Evolutionary conservation across 2,797 vertebrate genomes (phyloP).

Genomic region (Anabas testudineus): DNA sequence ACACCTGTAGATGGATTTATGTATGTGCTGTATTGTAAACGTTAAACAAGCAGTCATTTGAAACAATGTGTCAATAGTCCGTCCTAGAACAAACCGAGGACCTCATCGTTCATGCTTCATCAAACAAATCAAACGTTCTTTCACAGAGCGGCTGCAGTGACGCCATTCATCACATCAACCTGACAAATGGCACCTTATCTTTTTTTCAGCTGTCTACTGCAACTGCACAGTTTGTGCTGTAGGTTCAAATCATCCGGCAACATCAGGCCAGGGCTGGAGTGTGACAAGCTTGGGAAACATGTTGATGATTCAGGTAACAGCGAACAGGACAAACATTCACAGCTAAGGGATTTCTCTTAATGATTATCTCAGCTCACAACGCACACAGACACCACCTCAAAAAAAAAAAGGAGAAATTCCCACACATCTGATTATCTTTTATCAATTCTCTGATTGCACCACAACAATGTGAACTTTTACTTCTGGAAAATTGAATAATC

Average conservation of each 20-base stretch:
- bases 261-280: not conserved
- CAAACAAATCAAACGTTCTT: slow-evolving; percentile 30
- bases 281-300: slow-evolving; percentile 39
- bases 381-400: not conserved
- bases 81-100: slow-evolving; percentile 6
- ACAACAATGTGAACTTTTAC: not conserved
- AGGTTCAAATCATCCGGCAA: slow-evolving; percentile 11
- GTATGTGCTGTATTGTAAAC: slow-evolving; percentile 11
- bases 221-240: not conserved
- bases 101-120: slow-evolving; percentile 14
- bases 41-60: slow-evolving; percentile 8
- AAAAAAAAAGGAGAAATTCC: slow-evolving; percentile 3
- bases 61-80: slow-evolving; percentile 9
- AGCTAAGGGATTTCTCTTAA: not conserved
- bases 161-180: slow-evolving; percentile 22
- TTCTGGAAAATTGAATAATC: no score
- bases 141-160: slow-evolving; percentile 21
- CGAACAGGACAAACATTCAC: slow-evolving; percentile 25
- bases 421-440: not conserved
- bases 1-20: slow-evolving; percentile 5
- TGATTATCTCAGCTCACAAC: not conserved
- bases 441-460: slow-evolving; percentile 2
- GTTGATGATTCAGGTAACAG: slow-evolving; percentile 14
- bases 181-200: slow-evolving; percentile 37
- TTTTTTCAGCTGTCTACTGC: slow-evolving; percentile 1